Evolutionary conservation across 2,888 invertebrate genomes (phyloP), one percentile per base, ranked within the genome.

Genomic region (Plebejus anna): DNA sequence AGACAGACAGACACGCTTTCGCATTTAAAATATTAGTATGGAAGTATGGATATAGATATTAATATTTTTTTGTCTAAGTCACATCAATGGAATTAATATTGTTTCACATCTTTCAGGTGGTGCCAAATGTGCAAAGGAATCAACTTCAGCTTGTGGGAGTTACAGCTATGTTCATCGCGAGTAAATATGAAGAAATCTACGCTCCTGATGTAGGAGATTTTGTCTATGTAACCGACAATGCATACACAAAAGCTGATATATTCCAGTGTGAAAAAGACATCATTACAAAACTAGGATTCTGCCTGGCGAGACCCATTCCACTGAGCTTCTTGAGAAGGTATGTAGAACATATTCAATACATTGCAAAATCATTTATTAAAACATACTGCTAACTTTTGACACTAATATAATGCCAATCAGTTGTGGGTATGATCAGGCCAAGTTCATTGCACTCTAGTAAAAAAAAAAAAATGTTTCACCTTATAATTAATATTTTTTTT

Each of bases 111-210:
- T 89, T 90, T 75, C 85, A 97, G 96, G 90, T 86, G 3, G 95
- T 94, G 55, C 94, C 94, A 73, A 94, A 95, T 28, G 95, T 97
- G 51, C 94, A 95, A 76, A 95, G 96, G 80, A 96, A 95, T 80
- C 95, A 96, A 81, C 94, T 99, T 78, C 99, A 99, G 86, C 92
- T 99, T 80, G 97, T 98, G 13, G 99, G 98, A 4, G 96, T 98
- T 0, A 96, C 98, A 0, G 96, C 98, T 0, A 95, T 99, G 95
- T 96, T 98, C 83, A 95, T 99, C 76, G 98, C 99, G 0, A 96
- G 97, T 84, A 99, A 99, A 89, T 99, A 98, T 84, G 99, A 99
- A 90, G 99, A 99, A 93, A 96, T 98, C 84, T 98, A 96, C 84
- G 95, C 97, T 1, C 98, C 99, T 0, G 97, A 97, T 71, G 95